These are phyloP conservation scores for Apodemus sylvaticus DNA, from an alignment of 2,113 vertebrate genomes.

Conservation along the genomic window DNA sequence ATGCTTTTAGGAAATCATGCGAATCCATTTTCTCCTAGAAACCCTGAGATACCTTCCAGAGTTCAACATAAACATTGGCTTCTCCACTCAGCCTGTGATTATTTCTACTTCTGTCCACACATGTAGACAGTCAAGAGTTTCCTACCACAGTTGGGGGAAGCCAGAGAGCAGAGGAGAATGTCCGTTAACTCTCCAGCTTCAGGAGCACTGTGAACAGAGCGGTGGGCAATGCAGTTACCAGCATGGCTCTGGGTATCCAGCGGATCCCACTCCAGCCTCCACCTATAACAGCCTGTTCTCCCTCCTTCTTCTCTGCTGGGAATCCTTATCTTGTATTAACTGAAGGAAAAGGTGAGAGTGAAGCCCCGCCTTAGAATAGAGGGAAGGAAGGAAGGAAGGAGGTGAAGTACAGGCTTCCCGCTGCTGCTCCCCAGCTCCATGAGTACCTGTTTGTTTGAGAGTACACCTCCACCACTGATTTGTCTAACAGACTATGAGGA, in stretches of 20 bases:
- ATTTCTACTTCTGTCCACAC: background rate
- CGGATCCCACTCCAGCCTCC: background rate
- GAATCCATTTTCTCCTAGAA: background rate
- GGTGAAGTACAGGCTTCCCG: background rate
- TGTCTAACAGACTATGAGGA: background rate
- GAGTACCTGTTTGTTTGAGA: too few relatives aligned
- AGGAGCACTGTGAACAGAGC: background rate
- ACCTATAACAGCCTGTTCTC: background rate
- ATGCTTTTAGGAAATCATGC: background rate
- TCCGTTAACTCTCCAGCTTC: background rate
- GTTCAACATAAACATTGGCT: background rate
- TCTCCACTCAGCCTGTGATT: background rate
- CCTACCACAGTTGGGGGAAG: background rate
- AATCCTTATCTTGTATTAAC: background rate
- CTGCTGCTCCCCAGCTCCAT: background rate
- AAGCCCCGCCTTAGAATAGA: background rate
- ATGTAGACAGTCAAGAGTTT: background rate
- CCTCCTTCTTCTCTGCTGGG: background rate
- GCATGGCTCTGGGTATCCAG: background rate
- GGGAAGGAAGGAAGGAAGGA: background rate
- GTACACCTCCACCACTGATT: background rate
- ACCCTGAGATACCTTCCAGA: background rate
- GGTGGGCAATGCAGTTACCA: background rate
- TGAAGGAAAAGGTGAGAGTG: too few relatives aligned
- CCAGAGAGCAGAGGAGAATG: background rate